Conservation (phyloP, 2,888 invertebrate genomes). For the Alsophila aescularia region DNA sequence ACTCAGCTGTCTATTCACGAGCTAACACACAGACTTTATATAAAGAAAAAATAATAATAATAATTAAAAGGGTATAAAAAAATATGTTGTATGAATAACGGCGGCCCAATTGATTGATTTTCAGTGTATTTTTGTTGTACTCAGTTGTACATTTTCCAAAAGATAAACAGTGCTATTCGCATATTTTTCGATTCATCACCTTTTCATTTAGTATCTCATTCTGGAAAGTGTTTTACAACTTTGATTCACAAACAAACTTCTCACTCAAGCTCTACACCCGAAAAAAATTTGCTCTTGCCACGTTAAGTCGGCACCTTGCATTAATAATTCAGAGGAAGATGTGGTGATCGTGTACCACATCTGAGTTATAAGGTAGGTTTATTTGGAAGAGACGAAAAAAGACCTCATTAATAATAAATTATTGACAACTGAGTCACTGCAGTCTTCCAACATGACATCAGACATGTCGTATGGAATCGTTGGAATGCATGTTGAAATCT, state of each 20-base stretch:
- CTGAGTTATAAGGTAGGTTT: constrained; percentile 24
- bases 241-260: too few species aligned
- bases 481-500: constrained; percentile 22
- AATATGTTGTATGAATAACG: too few species aligned
- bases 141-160: too few species aligned
- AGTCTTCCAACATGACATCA: constrained; percentile 51
- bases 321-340: constrained; percentile 44
- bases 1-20: too few species aligned
- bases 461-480: constrained; percentile 24
- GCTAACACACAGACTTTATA: too few species aligned
- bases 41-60: too few species aligned
- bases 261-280: constrained; percentile 42
- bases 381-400: constrained; percentile 30
- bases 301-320: constrained; percentile 58
- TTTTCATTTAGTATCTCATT: not conserved
- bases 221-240: constrained; percentile 23
- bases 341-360: constrained; percentile 37
- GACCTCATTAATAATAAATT: not conserved
- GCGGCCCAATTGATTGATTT: too few species aligned
- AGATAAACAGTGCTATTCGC: not conserved
- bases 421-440: constrained; percentile 13
- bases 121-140: too few species aligned
- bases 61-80: too few species aligned
- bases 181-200: not conserved
- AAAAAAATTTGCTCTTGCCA: constrained; percentile 61